phyloP scores from a whole-genome alignment of 2,888 invertebrate genomes.

The Lasioglossum villosulum region DNA sequence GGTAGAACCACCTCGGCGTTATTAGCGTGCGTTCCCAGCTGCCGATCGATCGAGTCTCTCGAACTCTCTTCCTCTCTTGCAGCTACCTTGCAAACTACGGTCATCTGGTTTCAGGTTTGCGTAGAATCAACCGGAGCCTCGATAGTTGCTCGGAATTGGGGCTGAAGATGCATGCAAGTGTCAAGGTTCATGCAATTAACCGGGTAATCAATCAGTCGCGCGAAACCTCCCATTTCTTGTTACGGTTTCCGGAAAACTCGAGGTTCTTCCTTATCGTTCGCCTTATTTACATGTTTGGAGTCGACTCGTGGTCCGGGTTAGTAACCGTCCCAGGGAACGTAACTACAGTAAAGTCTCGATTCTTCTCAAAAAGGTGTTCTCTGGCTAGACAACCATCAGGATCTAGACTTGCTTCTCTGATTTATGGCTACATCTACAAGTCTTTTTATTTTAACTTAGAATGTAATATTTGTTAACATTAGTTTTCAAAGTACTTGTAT shows the following conservation, averaged over 20 bases:
- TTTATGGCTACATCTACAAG: too few species aligned
- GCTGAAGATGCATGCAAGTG: background rate
- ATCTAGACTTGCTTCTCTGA: too few species aligned
- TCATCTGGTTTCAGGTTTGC: constrained; percentile 9
- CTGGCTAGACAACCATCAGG: too few species aligned
- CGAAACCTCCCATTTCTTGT: constrained; percentile 5
- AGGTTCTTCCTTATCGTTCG: background rate
- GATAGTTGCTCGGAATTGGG: background rate
- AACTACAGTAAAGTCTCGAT: too few species aligned
- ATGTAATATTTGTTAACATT: too few species aligned
- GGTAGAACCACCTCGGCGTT: background rate
- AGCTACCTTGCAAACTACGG: background rate
- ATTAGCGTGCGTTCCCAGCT: constrained; percentile 10
- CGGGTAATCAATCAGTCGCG: background rate
- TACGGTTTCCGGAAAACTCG: background rate
- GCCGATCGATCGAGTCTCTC: constrained; percentile 14
- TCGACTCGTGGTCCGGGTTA: background rate
- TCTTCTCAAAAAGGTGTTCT: too few species aligned
- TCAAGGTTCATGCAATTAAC: constrained; percentile 3
- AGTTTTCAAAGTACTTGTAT: too few species aligned
- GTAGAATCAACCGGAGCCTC: background rate
- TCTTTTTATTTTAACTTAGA: too few species aligned
- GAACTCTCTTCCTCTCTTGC: background rate
- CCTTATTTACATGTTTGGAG: background rate
- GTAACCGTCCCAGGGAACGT: background rate